Conservation (phyloP, 2,888 invertebrate genomes). For the Eupithecia subumbrata region DNA sequence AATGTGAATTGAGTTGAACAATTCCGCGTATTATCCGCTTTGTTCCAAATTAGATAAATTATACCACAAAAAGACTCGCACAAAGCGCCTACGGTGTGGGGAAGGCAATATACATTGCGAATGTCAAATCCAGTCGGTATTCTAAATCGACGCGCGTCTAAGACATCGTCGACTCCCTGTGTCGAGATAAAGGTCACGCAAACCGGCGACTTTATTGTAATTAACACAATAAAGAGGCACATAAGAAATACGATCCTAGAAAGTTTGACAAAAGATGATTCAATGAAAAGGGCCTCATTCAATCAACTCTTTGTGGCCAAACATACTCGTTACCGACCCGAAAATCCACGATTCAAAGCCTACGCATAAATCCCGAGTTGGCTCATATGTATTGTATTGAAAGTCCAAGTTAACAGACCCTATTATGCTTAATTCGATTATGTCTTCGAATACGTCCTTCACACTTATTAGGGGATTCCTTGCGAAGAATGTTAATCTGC, state of each 20-base stretch:
- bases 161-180: slow-evolving; percentile 53
- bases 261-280: slow-evolving; percentile 10
- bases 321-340: slow-evolving; percentile 9
- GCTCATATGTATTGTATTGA: slow-evolving; percentile 11
- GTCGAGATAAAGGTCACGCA: slow-evolving; percentile 39
- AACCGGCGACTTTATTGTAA: slow-evolving; percentile 35
- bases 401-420: slow-evolving; percentile 11
- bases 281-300: slow-evolving; percentile 12
- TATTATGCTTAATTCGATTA: not conserved
- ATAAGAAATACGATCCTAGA: not conserved
- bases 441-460: not conserved
- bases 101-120: slow-evolving; percentile 72
- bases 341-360: slow-evolving; percentile 7
- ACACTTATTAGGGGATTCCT: not conserved
- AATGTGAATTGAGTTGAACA: slow-evolving; percentile 57
- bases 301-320: slow-evolving; percentile 10
- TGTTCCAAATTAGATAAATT: slow-evolving; percentile 80
- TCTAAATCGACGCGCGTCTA: slow-evolving; percentile 69
- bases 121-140: slow-evolving; percentile 75
- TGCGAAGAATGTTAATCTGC: not conserved
- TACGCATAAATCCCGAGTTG: not conserved
- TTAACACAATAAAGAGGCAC: not conserved
- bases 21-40: slow-evolving; percentile 65
- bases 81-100: slow-evolving; percentile 66
- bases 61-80: slow-evolving; percentile 71